These are phyloP conservation scores for Euphonia xanthogaster DNA, from an alignment of 2,797 vertebrate genomes.

Conservation along the genomic window DNA sequence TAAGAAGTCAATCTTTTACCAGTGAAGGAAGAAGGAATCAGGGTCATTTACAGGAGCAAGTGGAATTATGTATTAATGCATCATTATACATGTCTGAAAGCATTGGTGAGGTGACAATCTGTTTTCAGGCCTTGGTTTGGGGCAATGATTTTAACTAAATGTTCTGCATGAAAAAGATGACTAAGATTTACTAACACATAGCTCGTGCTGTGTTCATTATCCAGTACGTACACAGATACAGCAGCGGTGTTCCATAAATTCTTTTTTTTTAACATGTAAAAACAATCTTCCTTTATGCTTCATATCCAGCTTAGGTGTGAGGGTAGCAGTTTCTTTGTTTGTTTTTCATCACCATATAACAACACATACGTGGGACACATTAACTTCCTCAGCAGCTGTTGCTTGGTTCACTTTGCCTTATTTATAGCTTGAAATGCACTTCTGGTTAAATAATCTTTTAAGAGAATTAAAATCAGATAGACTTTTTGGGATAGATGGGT, in stretches of 20 bases:
- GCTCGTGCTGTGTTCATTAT: background rate
- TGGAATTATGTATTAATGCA: conserved; percentile 19
- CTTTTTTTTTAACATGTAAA: background rate
- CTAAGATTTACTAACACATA: background rate
- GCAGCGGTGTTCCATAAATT: background rate
- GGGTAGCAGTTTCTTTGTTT: background rate
- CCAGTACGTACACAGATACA: background rate
- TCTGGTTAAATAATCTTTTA: conserved; percentile 48
- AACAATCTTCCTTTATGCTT: background rate
- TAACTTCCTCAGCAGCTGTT: conserved; percentile 58
- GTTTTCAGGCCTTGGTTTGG: background rate
- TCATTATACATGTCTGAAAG: conserved; percentile 8
- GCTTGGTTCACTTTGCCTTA: conserved; percentile 13
- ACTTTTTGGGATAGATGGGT: conserved; percentile 10
- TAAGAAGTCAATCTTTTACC: conserved; percentile 20
- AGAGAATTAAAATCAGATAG: conserved; percentile 48
- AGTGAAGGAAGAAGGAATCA: background rate
- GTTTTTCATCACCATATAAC: conserved; percentile 24
- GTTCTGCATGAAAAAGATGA: background rate
- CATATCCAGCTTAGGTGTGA: background rate
- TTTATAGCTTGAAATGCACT: conserved; percentile 24
- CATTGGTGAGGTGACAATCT: background rate
- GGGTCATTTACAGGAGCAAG: background rate
- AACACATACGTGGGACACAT: conserved; percentile 16
- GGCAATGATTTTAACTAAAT: background rate